Evolutionary conservation across 1,140 invertebrate genomes (phyloP), one percentile per base, ranked within the genome.

Genomic region (Aradophagus sp.): DNA sequence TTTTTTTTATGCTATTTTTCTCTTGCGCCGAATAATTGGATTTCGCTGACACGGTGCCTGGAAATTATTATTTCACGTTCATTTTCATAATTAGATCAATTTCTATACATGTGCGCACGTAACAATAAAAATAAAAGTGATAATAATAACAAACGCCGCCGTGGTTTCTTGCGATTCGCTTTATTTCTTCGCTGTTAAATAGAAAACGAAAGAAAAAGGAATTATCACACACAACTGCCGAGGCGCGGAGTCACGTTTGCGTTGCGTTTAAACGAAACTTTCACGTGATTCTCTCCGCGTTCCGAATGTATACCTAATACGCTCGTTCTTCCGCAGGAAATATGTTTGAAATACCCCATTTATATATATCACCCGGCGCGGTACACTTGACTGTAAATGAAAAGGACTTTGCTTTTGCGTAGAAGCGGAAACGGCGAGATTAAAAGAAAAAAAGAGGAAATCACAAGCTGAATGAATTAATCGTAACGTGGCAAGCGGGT

Each of bases 291-390:
- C 32, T 32, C 39, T 23, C 41, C 31, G 20, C 35, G 27, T 34
- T 10, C 8, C 41, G 27, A 50, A 42, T 56, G 44, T 66, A 23
- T 36, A 44, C 44, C 19, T 56, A 67, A 58, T 52, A 42, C 13
- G 35, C 31, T 58, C 27, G 44, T 44, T 52, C 17, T 58, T 52
- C 36, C 63, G 63, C 2, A 20, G 44, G 38, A 67, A 66, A 58
- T 44, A 47, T 58, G 32, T 44, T 45, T 29, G 36, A 35, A 20
- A 31, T 44, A 41, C 44, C 10, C 29, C 35, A 2, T 42, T 39
- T 66, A 19, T 48, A 39, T 42, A 19, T 56, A 42, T 53, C 29
- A 45, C 44, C 48, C 35, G 38, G 20, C 20, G 12, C 5, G 15
- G 14, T 26, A 47, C 14, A 39, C 50, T 39, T 29, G 29, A 23